These are phyloP conservation scores for Cryptoprocta ferox DNA, from an alignment of 2,797 vertebrate genomes.

Conservation along the genomic window DNA sequence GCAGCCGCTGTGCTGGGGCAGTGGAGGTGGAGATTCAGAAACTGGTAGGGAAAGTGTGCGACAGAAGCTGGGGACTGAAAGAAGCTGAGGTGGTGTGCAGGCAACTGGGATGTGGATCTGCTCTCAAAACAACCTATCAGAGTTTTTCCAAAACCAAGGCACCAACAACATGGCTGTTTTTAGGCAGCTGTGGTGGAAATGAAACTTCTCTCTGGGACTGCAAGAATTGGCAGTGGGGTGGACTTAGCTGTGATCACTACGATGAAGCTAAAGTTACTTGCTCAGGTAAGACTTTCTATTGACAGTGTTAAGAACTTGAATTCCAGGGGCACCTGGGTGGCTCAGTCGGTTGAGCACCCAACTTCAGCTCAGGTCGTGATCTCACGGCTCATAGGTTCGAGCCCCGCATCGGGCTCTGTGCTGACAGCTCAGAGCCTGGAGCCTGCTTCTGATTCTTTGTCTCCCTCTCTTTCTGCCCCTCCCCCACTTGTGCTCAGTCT, in stretches of 20 bases:
- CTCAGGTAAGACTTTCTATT: constrained; percentile 72
- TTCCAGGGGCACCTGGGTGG: not conserved
- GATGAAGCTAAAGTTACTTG: constrained; percentile 72
- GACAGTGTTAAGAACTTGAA: not conserved
- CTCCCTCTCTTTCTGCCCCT: no score
- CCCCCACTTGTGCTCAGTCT: no score
- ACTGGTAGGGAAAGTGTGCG: constrained; percentile 70
- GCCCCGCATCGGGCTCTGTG: no score
- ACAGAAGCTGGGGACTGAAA: constrained; percentile 61
- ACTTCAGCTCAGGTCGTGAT: no score
- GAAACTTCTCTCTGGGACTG: constrained; percentile 78
- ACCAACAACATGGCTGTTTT: constrained; percentile 43
- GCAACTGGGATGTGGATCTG: constrained; percentile 83
- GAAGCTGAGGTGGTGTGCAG: constrained; percentile 78
- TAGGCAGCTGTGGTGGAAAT: constrained; percentile 54
- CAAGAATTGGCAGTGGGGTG: constrained; percentile 70
- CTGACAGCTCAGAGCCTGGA: no score
- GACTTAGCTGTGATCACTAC: not conserved
- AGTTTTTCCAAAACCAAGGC: constrained; percentile 35
- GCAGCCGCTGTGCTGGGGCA: constrained; percentile 79
- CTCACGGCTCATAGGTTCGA: no score
- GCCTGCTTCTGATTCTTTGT: no score
- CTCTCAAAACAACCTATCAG: constrained; percentile 52
- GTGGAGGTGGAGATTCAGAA: constrained; percentile 81
- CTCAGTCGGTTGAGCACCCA: no score